Percentiles rank a stretch among this genome's conserved stretches.
phyloP scores from a whole-genome alignment of 2,797 vertebrate genomes.

The Sciaenops ocellatus region DNA sequence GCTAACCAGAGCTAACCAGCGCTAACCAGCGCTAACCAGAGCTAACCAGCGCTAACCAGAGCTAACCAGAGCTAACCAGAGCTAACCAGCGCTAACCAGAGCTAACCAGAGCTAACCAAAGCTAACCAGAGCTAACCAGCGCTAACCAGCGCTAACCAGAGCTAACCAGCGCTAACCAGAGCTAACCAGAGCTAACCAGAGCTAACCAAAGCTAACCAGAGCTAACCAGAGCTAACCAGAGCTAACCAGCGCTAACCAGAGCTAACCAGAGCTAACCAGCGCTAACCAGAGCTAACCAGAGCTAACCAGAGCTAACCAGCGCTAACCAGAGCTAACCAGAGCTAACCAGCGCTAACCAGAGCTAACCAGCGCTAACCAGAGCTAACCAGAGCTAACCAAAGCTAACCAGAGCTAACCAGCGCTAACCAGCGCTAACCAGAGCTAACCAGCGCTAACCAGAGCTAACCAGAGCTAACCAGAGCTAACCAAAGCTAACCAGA shows the following conservation, averaged over 20 bases:
- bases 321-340: not conserved
- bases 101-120: no score
- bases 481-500: not conserved
- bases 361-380: not conserved
- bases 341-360: no score
- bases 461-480: not conserved
- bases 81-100: no score
- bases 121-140: not conserved
- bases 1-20: slow-evolving; percentile 2
- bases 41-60: not conserved
- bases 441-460: not conserved
- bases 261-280: not conserved
- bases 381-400: no score
- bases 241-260: not conserved
- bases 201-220: not conserved
- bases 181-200: not conserved
- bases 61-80: not conserved
- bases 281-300: no score
- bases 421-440: no score
- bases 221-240: no score
- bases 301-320: not conserved
- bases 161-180: not conserved
- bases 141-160: no score
- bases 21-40: no score
- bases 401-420: not conserved